Evolutionary conservation across 2,113 vertebrate species (phyloP).

Genomic region (Actenoides hombroni): DNA sequence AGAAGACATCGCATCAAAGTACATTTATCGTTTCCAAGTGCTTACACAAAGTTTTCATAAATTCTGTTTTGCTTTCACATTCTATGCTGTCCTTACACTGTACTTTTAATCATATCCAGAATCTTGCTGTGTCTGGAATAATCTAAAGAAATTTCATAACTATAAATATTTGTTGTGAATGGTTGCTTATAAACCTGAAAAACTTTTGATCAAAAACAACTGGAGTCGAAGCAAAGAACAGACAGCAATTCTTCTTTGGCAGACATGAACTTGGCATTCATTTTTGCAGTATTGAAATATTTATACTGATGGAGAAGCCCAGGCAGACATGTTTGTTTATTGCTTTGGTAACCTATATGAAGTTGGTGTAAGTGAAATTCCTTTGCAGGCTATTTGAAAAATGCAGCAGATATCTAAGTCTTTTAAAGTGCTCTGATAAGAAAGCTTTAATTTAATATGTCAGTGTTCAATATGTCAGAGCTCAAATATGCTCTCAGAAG

Average conservation of each 20-base stretch:
- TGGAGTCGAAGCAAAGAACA: background rate
- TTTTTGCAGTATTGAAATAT: background rate
- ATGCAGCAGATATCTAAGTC: background rate
- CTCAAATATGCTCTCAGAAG: conserved; percentile 73
- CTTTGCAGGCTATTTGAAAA: conserved; percentile 35
- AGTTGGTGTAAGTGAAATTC: conserved; percentile 19
- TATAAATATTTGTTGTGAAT: background rate
- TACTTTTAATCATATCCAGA: background rate
- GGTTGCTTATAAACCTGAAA: background rate
- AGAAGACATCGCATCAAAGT: background rate
- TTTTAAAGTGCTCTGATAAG: conserved; percentile 61
- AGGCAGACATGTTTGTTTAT: conserved; percentile 20
- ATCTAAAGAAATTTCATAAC: background rate
- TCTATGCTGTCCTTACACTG: background rate
- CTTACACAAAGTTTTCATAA: background rate
- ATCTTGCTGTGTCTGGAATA: background rate
- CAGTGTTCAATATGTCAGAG: conserved; percentile 70
- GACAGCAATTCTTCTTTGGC: background rate
- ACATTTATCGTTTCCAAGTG: background rate
- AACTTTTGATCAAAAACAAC: background rate
- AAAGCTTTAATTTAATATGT: conserved; percentile 72
- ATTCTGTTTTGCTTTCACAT: conserved; percentile 1
- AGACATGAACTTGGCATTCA: background rate
- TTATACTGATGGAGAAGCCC: background rate
- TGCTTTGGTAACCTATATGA: conserved; percentile 30